These are phyloP conservation scores for Chlamydotis undulata DNA, from an alignment of 2,113 vertebrate species.

Conservation along the genomic window DNA sequence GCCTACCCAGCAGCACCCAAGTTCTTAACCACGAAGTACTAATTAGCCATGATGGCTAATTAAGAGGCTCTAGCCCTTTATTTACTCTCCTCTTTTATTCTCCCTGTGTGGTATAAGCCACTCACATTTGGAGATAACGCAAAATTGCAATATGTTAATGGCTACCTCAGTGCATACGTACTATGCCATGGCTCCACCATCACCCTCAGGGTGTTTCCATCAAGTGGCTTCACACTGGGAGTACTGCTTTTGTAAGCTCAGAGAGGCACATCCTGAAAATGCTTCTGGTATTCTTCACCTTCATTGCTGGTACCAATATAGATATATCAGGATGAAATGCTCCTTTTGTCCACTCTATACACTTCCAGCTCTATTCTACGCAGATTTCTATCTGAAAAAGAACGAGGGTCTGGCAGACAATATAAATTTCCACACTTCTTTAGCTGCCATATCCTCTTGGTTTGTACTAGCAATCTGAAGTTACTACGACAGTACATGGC, in stretches of 20 bases:
- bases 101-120: background rate
- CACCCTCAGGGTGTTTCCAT: background rate
- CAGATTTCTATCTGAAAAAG: background rate
- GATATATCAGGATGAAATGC: rapidly evolving
- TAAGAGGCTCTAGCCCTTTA: background rate
- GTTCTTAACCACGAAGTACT: background rate
- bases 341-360: background rate
- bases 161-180: rapidly evolving
- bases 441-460: background rate
- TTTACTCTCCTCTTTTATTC: background rate
- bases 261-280: background rate
- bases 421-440: background rate
- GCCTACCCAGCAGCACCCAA: background rate
- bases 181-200: rapidly evolving
- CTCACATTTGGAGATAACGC: background rate
- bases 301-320: background rate
- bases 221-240: background rate
- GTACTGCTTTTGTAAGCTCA: background rate
- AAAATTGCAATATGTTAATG: rapidly evolving
- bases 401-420: background rate
- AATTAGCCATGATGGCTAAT: background rate
- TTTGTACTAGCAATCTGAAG: background rate
- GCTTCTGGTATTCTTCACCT: background rate
- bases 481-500: background rate
- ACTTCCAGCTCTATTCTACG: background rate